These are phyloP conservation scores for Cardiocondyla obscurior DNA, from an alignment of 1,140 invertebrate genomes.

Conservation along the genomic window DNA sequence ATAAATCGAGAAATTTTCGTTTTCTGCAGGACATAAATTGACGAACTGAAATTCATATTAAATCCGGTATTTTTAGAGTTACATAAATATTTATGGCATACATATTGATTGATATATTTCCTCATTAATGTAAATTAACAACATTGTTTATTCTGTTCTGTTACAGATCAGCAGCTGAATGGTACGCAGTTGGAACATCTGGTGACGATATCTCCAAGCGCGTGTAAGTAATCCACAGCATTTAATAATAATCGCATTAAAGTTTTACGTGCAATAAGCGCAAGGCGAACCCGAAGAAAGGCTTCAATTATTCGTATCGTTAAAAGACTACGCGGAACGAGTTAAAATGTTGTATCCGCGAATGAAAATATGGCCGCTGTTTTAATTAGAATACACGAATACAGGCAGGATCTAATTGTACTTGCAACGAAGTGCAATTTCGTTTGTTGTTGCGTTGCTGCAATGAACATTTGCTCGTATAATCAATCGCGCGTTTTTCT, in stretches of 20 bases:
- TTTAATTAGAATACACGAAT: background rate
- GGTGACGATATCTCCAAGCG: constrained; percentile 44
- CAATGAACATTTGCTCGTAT: too few species aligned
- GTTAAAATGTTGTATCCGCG: background rate
- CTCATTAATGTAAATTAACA: background rate
- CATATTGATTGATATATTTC: background rate
- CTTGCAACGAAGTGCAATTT: too few species aligned
- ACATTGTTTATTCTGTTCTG: constrained; percentile 10
- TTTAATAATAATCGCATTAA: constrained; percentile 48
- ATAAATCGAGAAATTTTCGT: background rate
- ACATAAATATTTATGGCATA: too few species aligned
- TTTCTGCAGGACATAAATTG: background rate
- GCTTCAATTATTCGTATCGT: constrained; percentile 43
- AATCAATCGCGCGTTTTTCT: background rate
- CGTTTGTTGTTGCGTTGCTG: too few species aligned
- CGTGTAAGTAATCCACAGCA: constrained; percentile 64
- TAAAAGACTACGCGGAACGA: background rate
- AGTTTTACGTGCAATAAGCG: constrained; percentile 30
- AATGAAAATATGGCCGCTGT: background rate
- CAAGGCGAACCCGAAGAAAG: constrained; percentile 17
- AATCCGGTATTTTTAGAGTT: too few species aligned
- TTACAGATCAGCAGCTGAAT: constrained; percentile 58
- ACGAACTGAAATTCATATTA: background rate
- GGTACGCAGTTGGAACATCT: constrained; percentile 69
- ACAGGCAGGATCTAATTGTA: too few species aligned